Evolutionary conservation across 2,113 vertebrate genomes (phyloP), one percentile per base, ranked within the genome.

Genomic region (Pedetes capensis): DNA sequence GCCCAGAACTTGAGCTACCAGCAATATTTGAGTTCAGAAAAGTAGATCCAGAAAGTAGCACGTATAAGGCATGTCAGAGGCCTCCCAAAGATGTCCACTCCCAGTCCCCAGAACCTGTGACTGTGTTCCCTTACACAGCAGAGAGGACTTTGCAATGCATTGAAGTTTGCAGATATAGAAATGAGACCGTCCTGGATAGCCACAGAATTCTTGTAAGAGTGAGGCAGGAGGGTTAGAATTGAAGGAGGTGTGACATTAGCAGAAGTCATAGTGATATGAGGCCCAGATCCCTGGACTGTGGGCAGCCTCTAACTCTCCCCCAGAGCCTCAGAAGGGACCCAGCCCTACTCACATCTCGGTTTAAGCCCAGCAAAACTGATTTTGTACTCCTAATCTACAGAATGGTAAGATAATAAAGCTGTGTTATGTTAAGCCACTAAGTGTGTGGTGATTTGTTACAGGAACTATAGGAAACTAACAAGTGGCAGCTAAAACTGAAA

Each of bases 21-120:
- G 59, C 29, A 66, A 57, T 17, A 14, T 72, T 64, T 8, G 44
- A 76, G 68, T 49, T 80, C 66, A 25, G 47, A 80, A 82, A 55
- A 20, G 9, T 23, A 13, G 93, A 27, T 39, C 32, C 17, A 17
- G n/a, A 82, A 34, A 34, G 10, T 6, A 14, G 6, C 9, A 0
- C 44, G 25, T 39, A 29, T 20, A 8, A 37, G 49, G 6, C 44
- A 37, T 3, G 16, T 7, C 6, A 2, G 1, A 10, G 5, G 7
- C 37, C 74, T 57, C n/a, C 61, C 74, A 68, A 66, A 57, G 55
- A 34, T 12, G 14, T 23, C 64, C 34, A 44, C 68, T 18, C 27
- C 79, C 83, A 5, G 12, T 39, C 53, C 61, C 22, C 0, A 0
- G 75, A 59, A 66, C 22, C 66, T 55, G 34, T 25, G 42, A 61